Evolutionary conservation across 2,888 invertebrate genomes (phyloP).

Genomic region (Pseudococcus viburni): DNA sequence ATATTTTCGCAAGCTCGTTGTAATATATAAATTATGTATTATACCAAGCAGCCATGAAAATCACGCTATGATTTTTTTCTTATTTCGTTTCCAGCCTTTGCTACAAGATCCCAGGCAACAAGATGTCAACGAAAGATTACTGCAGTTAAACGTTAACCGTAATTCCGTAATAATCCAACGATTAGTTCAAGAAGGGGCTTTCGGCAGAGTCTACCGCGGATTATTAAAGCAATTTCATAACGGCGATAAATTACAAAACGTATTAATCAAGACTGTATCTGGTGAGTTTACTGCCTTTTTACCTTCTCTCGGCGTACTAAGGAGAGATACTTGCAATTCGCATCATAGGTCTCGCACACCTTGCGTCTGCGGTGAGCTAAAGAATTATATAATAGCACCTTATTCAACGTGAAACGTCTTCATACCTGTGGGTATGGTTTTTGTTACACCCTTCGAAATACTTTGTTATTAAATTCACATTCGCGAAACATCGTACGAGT

Average conservation of each 20-base stretch:
- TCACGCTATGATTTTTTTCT: slow-evolving; percentile 2
- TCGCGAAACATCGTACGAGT: too few relatives aligned
- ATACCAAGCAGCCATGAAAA: not conserved
- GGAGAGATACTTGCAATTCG: too few relatives aligned
- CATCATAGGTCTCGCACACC: not conserved
- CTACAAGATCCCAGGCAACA: slow-evolving; percentile 64
- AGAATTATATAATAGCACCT: too few relatives aligned
- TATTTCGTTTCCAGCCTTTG: slow-evolving; percentile 56
- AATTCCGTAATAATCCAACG: slow-evolving; percentile 64
- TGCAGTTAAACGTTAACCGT: slow-evolving; percentile 64
- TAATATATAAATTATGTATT: not conserved
- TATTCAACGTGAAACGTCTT: too few relatives aligned
- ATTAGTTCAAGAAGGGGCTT: slow-evolving; percentile 85
- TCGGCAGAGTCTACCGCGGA: slow-evolving; percentile 87
- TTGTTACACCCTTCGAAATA: too few relatives aligned
- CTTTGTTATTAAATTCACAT: too few relatives aligned
- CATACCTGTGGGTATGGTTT: too few relatives aligned
- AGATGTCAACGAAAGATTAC: slow-evolving; percentile 67
- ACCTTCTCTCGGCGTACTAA: not conserved
- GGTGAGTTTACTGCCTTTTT: slow-evolving; percentile 74
- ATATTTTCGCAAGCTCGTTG: not conserved
- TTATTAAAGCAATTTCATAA: slow-evolving; percentile 74
- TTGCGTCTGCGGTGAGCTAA: not conserved
- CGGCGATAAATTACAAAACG: slow-evolving; percentile 80
- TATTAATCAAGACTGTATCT: slow-evolving; percentile 88